phyloP scores from a whole-genome alignment of 2,797 vertebrate species.

The Erethizon dorsatum region DNA sequence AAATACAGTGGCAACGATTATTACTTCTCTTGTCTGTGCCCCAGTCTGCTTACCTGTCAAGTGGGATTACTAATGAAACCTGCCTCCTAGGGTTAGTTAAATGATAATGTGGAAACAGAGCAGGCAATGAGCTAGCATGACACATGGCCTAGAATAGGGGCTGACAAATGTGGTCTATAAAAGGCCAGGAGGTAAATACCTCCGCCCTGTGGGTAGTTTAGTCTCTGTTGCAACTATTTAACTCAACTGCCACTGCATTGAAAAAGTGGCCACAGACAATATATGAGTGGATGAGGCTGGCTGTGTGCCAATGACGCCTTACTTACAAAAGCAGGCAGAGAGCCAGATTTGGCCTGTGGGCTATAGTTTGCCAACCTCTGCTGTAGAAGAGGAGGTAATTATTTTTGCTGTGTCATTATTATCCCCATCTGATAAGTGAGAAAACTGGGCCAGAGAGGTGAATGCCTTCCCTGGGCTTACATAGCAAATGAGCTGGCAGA shows the following conservation, averaged over 20 bases:
- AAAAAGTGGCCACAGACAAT: not conserved
- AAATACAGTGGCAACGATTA: not conserved
- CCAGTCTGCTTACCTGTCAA: conserved; percentile 26
- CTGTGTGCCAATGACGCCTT: not conserved
- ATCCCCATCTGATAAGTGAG: not conserved
- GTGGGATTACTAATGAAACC: not conserved
- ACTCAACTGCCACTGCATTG: fast-evolving
- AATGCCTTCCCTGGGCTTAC: not conserved
- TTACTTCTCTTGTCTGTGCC: not conserved
- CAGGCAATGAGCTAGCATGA: not conserved
- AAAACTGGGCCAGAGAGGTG: not conserved
- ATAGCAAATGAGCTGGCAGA: conserved; percentile 3
- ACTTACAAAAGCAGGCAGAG: not conserved
- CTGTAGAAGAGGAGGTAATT: not conserved
- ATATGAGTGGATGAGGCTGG: fast-evolving
- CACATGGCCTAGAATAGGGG: not conserved
- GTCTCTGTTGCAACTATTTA: not conserved
- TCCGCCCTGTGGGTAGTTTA: fast-evolving
- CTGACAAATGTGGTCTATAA: not conserved
- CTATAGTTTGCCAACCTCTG: not conserved
- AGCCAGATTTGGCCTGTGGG: not conserved
- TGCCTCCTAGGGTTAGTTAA: not conserved
- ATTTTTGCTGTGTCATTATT: not conserved
- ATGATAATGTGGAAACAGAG: not conserved
- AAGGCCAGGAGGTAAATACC: too few relatives aligned